Evolutionary conservation across 2,113 vertebrate species (phyloP).

Genomic region (Budorcas taxicolor): DNA sequence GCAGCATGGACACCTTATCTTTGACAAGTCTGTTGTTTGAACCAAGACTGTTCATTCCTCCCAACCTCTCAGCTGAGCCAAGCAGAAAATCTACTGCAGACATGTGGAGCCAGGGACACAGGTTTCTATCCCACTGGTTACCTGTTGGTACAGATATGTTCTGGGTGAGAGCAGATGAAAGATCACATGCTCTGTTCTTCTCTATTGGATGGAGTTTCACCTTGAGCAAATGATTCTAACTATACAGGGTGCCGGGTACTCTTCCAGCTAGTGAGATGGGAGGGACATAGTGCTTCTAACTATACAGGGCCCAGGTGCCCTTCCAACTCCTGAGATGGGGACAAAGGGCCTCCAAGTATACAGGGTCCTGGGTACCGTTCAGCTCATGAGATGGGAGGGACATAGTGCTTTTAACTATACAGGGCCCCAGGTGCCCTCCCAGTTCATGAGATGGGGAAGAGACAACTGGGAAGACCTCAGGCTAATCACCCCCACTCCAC

Average conservation of each 20-base stretch:
- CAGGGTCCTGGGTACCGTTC: background rate
- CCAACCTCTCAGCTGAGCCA: background rate
- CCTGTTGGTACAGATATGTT: background rate
- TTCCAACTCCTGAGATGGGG: background rate
- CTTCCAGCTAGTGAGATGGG: background rate
- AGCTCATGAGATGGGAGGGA: background rate
- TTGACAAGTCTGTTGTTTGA: background rate
- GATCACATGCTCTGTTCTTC: background rate
- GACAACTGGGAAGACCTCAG: background rate
- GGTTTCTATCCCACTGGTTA: background rate
- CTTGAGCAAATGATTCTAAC: background rate
- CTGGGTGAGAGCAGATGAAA: background rate
- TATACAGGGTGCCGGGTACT: rapidly evolving
- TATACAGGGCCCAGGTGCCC: background rate
- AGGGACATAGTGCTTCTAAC: background rate
- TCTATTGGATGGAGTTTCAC: background rate
- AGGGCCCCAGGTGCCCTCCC: background rate
- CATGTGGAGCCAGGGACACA: background rate
- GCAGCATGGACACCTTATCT: no score
- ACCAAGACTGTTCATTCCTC: background rate
- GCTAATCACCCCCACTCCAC: background rate
- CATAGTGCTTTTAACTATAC: background rate
- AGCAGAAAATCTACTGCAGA: background rate
- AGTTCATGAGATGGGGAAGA: background rate
- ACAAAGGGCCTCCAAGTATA: background rate